Percentiles rank a stretch among this genome's conserved stretches.
phyloP scores from a whole-genome alignment of 2,113 vertebrate genomes.

The Okapia johnstoni region DNA sequence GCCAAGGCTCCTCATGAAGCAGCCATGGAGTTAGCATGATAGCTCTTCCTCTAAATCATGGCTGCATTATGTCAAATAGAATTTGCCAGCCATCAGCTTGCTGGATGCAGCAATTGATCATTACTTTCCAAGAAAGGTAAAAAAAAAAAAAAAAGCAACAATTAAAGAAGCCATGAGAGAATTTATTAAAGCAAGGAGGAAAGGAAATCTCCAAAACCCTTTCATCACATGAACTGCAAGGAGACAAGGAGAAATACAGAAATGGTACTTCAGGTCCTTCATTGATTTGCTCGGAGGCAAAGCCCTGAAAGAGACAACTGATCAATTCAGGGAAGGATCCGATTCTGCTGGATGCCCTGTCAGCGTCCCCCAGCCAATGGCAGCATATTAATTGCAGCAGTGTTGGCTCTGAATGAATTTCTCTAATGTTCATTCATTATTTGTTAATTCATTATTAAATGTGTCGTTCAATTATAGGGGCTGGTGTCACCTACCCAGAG shows the following conservation, averaged over 20 bases:
- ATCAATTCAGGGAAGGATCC: conserved; percentile 23
- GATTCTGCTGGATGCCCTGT: neutral
- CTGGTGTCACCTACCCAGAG: neutral
- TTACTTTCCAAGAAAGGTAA: conserved; percentile 20
- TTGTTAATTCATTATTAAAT: conserved; percentile 69
- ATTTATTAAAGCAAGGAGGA: conserved; percentile 50
- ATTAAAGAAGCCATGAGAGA: conserved; percentile 56
- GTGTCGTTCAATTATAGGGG: neutral
- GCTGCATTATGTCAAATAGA: conserved; percentile 45
- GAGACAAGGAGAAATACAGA: conserved; percentile 37
- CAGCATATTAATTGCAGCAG: conserved; percentile 67
- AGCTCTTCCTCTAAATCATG: neutral
- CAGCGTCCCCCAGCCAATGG: conserved; percentile 49
- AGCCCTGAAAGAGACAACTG: neutral
- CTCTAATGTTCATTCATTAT: conserved; percentile 64
- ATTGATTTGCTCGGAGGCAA: conserved; percentile 51
- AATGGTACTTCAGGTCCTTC: conserved; percentile 20
- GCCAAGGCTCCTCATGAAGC: neutral
- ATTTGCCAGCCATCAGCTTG: conserved; percentile 52
- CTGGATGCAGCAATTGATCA: conserved; percentile 58
- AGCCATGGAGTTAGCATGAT: neutral
- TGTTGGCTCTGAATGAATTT: conserved; percentile 72
- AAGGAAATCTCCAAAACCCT: conserved; percentile 3
- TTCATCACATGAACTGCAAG: conserved; percentile 36
- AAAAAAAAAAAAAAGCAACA: conserved; percentile 54